Conservation (phyloP, 53 echinoderm and acorn worm genomes). For the Hippasteria phrygiana region DNA sequence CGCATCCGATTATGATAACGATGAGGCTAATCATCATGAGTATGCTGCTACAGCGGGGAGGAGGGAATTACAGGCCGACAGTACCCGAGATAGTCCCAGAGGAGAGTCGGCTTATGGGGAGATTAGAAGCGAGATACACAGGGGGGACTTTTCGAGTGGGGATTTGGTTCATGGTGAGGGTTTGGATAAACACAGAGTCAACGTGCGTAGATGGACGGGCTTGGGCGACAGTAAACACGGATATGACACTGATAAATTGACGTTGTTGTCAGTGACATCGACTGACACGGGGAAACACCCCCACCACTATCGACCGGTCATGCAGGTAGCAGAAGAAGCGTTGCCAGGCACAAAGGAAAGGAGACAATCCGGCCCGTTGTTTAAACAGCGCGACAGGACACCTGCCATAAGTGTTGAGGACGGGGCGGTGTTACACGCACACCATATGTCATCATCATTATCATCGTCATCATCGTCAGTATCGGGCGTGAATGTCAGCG, state of each 20-base stretch:
- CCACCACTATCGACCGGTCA: neutral
- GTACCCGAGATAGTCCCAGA: neutral
- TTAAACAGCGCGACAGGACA: slow-evolving; percentile 44
- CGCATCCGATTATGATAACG: slow-evolving; percentile 18
- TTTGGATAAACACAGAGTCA: neutral
- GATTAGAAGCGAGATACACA: neutral
- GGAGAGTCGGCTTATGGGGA: slow-evolving; percentile 15
- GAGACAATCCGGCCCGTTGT: slow-evolving; percentile 2
- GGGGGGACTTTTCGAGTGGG: slow-evolving; percentile 2
- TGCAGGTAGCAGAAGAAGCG: slow-evolving; percentile 28
- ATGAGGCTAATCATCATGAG: slow-evolving; percentile 10
- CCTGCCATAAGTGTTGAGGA: neutral
- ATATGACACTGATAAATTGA: neutral
- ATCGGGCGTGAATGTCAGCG: neutral
- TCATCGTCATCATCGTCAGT: neutral
- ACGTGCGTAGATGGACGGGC: neutral
- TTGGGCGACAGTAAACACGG: slow-evolving; percentile 2
- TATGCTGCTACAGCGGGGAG: slow-evolving; percentile 10
- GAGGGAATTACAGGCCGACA: slow-evolving; percentile 5
- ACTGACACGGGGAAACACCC: slow-evolving; percentile 14
- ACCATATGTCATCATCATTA: slow-evolving; percentile 13
- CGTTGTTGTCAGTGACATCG: neutral
- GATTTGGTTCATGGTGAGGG: slow-evolving; percentile 35
- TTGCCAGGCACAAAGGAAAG: slow-evolving; percentile 31
- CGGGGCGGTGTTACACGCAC: slow-evolving; percentile 16